These are phyloP conservation scores for Microplitis demolitor DNA, from an alignment of 1,140 invertebrate genomes.

Conservation along the genomic window DNA sequence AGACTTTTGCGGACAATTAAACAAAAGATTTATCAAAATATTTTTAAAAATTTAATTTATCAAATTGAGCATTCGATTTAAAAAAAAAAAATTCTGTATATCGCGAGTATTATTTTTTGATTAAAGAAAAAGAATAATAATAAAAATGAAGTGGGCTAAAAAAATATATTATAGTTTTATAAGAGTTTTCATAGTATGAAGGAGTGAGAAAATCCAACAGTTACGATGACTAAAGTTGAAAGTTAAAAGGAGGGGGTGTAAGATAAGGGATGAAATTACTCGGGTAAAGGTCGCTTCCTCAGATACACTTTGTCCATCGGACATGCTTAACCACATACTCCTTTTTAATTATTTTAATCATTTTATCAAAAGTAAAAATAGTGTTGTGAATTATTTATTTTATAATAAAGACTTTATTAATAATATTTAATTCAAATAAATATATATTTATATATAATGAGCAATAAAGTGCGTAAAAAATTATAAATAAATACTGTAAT, in stretches of 20 bases:
- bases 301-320: conserved; percentile 50
- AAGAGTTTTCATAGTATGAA: not conserved
- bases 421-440: not conserved
- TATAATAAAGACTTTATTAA: too few species aligned
- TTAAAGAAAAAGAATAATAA: too few species aligned
- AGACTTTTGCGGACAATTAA: too few species aligned
- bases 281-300: conserved; percentile 51
- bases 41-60: too few species aligned
- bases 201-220: conserved; percentile 34
- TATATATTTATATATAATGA: not conserved
- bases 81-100: too few species aligned
- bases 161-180: not conserved
- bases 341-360: not conserved
- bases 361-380: too few species aligned
- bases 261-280: conserved; percentile 56
- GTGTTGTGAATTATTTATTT: too few species aligned
- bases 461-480: conserved; percentile 1
- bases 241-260: conserved; percentile 35
- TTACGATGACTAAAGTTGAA: not conserved
- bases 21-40: too few species aligned
- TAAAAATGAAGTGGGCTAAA: not conserved
- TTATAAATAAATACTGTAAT: conserved; percentile 39
- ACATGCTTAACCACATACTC: conserved; percentile 16
- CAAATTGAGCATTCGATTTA: too few species aligned
- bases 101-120: too few species aligned